These are phyloP conservation scores for Actenoides lindsayi DNA, from an alignment of 2,113 vertebrate genomes.

Conservation along the genomic window DNA sequence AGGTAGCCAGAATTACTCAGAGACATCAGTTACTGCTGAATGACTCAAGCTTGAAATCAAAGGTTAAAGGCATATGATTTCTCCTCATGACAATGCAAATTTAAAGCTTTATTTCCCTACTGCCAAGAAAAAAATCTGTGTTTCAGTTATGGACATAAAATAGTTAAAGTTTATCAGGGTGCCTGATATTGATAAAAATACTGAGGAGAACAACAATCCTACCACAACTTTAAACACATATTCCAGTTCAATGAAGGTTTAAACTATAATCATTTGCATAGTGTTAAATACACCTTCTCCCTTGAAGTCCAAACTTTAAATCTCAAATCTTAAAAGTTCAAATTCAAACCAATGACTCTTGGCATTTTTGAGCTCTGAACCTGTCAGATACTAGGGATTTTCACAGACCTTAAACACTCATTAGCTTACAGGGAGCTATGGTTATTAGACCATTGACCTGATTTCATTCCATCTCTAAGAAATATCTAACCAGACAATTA, in stretches of 20 bases:
- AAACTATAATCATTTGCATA: not conserved
- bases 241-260: not conserved
- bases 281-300: not conserved
- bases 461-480: not conserved
- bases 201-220: not conserved
- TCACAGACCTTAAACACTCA: not conserved
- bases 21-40: not conserved
- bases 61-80: not conserved
- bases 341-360: not conserved
- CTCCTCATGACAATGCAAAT: not conserved
- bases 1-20: not conserved
- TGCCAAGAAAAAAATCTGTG: not conserved
- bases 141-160: not conserved
- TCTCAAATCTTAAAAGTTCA: not conserved
- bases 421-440: not conserved
- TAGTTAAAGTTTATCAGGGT: not conserved
- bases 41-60: not conserved
- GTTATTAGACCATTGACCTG: not conserved
- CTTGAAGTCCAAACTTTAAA: not conserved
- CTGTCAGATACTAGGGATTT: not conserved
- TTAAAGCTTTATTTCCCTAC: not conserved
- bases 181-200: not conserved
- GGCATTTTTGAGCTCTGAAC: not conserved
- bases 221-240: not conserved
- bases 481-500: not conserved